Conservation (phyloP, 1,140 invertebrate species). For the Prorops nasuta region DNA sequence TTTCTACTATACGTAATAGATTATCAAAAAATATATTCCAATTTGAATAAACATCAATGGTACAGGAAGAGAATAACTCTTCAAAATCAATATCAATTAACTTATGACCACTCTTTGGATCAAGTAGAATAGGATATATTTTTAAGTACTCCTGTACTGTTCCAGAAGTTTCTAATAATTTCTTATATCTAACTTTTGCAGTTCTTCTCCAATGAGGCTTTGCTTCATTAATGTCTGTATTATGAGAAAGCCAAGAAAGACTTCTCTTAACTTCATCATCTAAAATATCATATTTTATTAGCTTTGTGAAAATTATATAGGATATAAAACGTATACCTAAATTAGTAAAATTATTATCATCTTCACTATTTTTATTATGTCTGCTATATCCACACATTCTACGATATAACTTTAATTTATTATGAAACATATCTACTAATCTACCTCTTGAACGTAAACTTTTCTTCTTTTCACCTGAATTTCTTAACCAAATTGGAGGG, state of each 20-base stretch:
- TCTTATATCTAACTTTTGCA: constrained; percentile 4
- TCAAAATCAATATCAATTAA: constrained; percentile 5
- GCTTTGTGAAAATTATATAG: neutral
- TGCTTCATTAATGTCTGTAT: neutral
- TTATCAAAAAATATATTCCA: constrained; percentile 2
- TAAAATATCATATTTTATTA: neutral
- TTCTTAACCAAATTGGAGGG: neutral
- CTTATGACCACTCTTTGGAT: neutral
- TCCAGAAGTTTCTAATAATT: neutral
- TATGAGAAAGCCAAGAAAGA: neutral
- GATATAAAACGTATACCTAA: neutral
- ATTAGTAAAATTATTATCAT: neutral
- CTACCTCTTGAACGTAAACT: neutral
- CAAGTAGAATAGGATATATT: neutral
- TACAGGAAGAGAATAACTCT: neutral
- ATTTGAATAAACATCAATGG: neutral
- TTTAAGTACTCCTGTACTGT: neutral
- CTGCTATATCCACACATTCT: neutral
- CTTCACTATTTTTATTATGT: neutral
- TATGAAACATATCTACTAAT: constrained; percentile 3
- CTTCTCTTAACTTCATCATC: neutral
- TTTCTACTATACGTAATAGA: neutral
- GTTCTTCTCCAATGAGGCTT: neutral
- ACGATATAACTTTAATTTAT: constrained; percentile 10
- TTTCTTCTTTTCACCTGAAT: constrained; percentile 2